Evolutionary conservation across 2,888 invertebrate species (phyloP).

Genomic region (Drosophila formosana): DNA sequence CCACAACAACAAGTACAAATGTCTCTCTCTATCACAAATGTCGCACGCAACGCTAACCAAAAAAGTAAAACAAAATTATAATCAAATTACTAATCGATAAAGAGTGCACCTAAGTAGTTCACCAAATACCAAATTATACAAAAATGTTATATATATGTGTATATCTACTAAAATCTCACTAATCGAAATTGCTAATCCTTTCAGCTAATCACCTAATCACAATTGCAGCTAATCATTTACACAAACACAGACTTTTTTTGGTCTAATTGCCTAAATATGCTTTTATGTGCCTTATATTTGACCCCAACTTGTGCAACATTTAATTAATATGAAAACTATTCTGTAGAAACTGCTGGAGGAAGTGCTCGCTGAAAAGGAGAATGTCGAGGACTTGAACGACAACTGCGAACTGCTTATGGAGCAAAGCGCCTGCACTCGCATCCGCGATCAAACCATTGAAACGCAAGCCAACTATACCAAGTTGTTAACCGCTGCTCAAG

Average conservation of each 20-base stretch:
- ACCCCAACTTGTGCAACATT: not conserved
- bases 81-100: slow-evolving; percentile 51
- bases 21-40: slow-evolving; percentile 32
- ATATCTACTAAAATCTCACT: slow-evolving; percentile 58
- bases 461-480: slow-evolving; percentile 93
- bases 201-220: slow-evolving; percentile 59
- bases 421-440: slow-evolving; percentile 93
- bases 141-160: slow-evolving; percentile 20
- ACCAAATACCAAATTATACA: slow-evolving; percentile 33
- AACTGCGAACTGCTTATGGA: slow-evolving; percentile 95
- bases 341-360: slow-evolving; percentile 89
- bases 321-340: slow-evolving; percentile 23
- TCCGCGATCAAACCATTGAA: slow-evolving; percentile 94
- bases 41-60: slow-evolving; percentile 71
- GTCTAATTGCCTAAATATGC: slow-evolving; percentile 47
- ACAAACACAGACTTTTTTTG: slow-evolving; percentile 58
- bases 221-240: slow-evolving; percentile 69
- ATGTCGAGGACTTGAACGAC: slow-evolving; percentile 94
- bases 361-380: slow-evolving; percentile 90
- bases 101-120: slow-evolving; percentile 47
- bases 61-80: slow-evolving; percentile 25
- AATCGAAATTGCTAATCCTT: slow-evolving; percentile 58
- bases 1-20: slow-evolving; percentile 40
- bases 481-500: slow-evolving; percentile 92
- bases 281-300: slow-evolving; percentile 57